Conservation (phyloP, 2,113 vertebrate genomes). For the Phaetusa simplex region DNA sequence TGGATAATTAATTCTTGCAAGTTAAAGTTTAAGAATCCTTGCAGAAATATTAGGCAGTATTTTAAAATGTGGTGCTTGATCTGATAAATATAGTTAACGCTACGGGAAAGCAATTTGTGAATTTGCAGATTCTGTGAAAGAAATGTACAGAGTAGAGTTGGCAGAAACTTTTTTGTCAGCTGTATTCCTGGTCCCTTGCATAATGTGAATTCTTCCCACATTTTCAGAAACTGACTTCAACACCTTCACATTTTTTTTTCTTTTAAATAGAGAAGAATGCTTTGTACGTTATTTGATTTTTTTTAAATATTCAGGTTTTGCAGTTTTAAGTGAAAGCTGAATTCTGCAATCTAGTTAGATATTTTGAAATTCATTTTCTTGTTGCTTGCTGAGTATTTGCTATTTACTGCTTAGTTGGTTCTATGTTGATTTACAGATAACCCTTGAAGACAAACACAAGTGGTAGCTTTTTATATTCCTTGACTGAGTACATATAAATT, state of each 20-base stretch:
- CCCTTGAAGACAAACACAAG: neutral
- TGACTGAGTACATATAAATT: neutral
- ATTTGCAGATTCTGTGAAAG: neutral
- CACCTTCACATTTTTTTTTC: neutral
- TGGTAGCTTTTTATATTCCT: neutral
- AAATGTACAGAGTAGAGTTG: neutral
- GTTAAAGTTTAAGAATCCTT: neutral
- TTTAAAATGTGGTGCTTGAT: neutral
- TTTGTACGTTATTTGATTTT: neutral
- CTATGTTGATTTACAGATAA: neutral
- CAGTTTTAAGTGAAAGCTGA: neutral
- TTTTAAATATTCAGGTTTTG: neutral
- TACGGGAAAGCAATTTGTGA: neutral
- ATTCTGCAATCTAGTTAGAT: neutral
- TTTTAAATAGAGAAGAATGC: neutral
- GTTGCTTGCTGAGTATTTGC: neutral
- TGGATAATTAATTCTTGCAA: neutral
- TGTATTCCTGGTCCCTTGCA: neutral
- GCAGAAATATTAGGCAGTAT: neutral
- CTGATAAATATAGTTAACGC: neutral
- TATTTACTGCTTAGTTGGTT: neutral
- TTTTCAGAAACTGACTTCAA: neutral
- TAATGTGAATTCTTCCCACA: neutral
- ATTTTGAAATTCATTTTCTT: neutral
- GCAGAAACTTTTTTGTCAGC: neutral